Evolutionary conservation across 2,797 vertebrate genomes (phyloP).

Genomic region (Pangasius macronema): DNA sequence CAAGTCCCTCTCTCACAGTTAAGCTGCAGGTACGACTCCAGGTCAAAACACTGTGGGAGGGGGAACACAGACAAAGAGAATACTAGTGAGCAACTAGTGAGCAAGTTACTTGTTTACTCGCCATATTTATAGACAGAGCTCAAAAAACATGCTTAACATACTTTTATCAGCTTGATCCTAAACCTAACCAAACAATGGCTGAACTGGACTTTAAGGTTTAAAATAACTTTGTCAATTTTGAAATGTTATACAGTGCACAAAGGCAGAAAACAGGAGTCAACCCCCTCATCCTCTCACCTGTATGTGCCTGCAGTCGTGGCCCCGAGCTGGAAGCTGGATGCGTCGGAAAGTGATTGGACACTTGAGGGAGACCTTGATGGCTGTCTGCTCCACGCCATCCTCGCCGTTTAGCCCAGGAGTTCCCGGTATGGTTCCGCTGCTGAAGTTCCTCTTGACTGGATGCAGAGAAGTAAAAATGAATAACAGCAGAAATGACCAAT

Average conservation of each 20-base stretch:
- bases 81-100: neutral
- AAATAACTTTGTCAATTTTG: neutral
- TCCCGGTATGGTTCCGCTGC: constrained; percentile 90
- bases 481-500: neutral
- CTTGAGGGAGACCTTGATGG: constrained; percentile 95
- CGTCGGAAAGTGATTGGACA: constrained; percentile 96
- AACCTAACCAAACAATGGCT: neutral
- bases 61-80: neutral
- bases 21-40: constrained; percentile 94
- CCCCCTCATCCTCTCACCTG: constrained; percentile 73
- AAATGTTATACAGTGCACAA: neutral
- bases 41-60: constrained; percentile 85
- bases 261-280: neutral
- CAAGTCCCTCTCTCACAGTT: constrained; percentile 96
- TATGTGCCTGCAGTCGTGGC: constrained; percentile 93
- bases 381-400: constrained; percentile 94
- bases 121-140: neutral
- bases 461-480: neutral
- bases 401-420: constrained; percentile 91
- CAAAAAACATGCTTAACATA: neutral
- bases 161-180: neutral
- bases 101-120: neutral
- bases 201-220: neutral
- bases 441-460: constrained; percentile 94
- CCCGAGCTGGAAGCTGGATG: constrained; percentile 93